Conservation (phyloP, 2,797 vertebrate species). For the Scomberomorus guttatus region DNA sequence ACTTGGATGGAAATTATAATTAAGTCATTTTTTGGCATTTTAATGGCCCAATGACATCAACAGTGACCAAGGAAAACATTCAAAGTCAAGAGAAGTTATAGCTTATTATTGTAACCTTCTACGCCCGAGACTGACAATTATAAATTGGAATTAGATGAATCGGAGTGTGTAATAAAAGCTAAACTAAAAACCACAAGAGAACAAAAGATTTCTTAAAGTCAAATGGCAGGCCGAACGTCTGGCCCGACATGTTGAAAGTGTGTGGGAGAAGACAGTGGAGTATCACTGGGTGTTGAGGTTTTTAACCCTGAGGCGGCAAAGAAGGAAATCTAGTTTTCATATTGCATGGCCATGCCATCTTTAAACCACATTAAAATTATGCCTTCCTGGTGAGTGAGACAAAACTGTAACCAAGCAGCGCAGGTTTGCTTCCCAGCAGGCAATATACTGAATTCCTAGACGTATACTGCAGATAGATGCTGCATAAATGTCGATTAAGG, state of each 20-base stretch:
- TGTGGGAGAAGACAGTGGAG: conserved; percentile 68
- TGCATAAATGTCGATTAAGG: conserved; percentile 5
- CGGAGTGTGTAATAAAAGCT: conserved; percentile 72
- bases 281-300: conserved; percentile 56
- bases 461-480: not conserved
- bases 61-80: conserved; percentile 83
- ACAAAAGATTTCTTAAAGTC: conserved; percentile 72
- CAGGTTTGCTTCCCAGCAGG: conserved; percentile 31
- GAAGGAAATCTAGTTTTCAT: conserved; percentile 17
- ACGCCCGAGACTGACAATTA: conserved; percentile 74
- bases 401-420: conserved; percentile 8
- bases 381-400: conserved; percentile 17
- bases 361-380: conserved; percentile 64
- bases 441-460: not conserved
- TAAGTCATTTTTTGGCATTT: conserved; percentile 80
- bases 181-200: conserved; percentile 74
- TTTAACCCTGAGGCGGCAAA: conserved; percentile 48
- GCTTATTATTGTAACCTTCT: conserved; percentile 83
- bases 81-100: conserved; percentile 60
- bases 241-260: conserved; percentile 60
- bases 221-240: conserved; percentile 45
- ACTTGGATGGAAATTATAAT: conserved; percentile 76
- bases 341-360: conserved; percentile 64
- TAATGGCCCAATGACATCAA: conserved; percentile 79
- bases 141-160: conserved; percentile 83